Evolutionary conservation across 1,140 invertebrate genomes (phyloP), one percentile per base, ranked within the genome.

Genomic region (Lasioglossum baleicum): DNA sequence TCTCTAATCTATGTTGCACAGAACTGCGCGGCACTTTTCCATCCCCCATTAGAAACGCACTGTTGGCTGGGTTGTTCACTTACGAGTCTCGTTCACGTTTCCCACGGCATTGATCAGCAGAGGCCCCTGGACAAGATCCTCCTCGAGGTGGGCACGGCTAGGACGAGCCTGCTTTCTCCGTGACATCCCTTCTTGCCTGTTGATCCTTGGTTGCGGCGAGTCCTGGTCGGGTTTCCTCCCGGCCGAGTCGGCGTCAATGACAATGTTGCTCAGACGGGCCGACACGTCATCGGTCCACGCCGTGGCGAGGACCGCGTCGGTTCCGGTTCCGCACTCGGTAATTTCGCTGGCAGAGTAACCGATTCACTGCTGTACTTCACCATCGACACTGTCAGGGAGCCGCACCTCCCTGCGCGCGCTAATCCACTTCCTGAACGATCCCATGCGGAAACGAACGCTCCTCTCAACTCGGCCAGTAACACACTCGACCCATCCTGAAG

Each of bases 121-220:
- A 61, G 88, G 85, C 82, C 88, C 90, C 87, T 89, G 92, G 87
- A 89, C 90, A 84, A 92, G 92, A 88, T 93, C 92, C 89, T 93
- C 92, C 90, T 93, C 92, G 82, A 93, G 91, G 84, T 91, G 91
- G 85, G 92, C 92, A 90, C 92, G 92, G 90, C 92, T 93, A 70
- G 92, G 92, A 88, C 92, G 91, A 77, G 92, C 92, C 83, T 93
- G 92, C 91, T 93, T 93, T 90, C 92, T 89, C 90, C 92, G 90
- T 89, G 92, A 93, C 92, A 93, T 93, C 80, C 89, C 92, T 91
- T 73, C 87, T 75, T 65, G 71, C 80, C 77, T 65, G 68, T 75
- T 70, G 77, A 53, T 73, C 35, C 63, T 56, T 44, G 61, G 31
- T 67, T 20, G 42, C 26, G 61, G 48, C 76, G 76, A 56, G 48